Conservation (phyloP, 2,797 vertebrate genomes). For the Poecilia velifera region DNA sequence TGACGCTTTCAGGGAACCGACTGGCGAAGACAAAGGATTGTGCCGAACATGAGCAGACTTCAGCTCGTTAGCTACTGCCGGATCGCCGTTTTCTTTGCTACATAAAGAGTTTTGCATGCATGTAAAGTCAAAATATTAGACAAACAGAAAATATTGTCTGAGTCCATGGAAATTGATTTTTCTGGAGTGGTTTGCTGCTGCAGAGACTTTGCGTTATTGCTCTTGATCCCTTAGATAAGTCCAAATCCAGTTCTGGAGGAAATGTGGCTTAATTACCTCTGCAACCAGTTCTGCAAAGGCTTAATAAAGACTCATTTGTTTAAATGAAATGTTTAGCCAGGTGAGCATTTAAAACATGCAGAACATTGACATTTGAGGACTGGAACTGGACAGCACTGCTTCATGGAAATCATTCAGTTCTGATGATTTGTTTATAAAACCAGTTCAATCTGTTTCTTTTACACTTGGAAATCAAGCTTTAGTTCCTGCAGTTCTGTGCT, state of each 20-base stretch:
- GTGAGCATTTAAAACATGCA: not conserved
- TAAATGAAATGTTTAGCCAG: not conserved
- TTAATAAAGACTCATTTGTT: not conserved
- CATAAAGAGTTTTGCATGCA: not conserved
- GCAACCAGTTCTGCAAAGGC: not conserved
- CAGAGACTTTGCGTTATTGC: not conserved
- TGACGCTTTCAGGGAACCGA: not conserved
- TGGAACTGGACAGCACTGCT: not conserved
- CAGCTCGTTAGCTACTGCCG: not conserved
- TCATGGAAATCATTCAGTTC: not conserved
- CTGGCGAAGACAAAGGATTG: not conserved
- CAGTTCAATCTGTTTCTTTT: not conserved
- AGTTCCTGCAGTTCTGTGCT: not conserved
- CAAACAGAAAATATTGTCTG: not conserved
- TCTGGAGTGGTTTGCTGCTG: not conserved
- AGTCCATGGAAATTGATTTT: not conserved
- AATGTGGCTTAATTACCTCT: not conserved
- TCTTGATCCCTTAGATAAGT: not conserved
- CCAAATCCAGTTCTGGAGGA: not conserved
- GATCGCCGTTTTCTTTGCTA: not conserved
- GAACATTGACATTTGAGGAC: not conserved
- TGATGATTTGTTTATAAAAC: not conserved
- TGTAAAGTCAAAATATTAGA: not conserved
- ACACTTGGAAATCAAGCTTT: not conserved
- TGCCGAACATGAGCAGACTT: not conserved